Conservation (phyloP, 2,797 vertebrate species). For the Pseudomugil gertrudae region DNA sequence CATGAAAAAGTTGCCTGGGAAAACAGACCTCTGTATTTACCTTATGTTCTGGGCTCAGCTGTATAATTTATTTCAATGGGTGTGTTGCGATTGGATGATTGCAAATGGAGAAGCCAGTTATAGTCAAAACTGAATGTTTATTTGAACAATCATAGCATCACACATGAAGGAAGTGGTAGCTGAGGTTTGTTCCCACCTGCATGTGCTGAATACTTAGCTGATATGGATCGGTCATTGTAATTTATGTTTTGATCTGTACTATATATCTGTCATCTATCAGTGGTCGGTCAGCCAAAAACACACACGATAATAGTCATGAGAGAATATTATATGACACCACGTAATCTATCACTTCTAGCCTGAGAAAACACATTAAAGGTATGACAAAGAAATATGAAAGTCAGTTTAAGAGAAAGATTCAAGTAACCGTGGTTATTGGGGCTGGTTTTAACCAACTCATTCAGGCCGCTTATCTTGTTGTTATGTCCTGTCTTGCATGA, state of each 20-base stretch:
- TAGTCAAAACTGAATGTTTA: background rate
- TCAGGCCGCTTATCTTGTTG: background rate
- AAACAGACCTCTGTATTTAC: background rate
- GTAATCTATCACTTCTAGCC: no score
- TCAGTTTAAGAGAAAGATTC: background rate
- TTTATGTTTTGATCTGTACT: background rate
- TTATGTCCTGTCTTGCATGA: background rate
- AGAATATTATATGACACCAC: no score
- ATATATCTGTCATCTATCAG: background rate
- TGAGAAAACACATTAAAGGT: background rate
- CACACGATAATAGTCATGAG: background rate
- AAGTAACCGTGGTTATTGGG: background rate
- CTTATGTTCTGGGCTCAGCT: background rate
- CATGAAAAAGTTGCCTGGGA: background rate
- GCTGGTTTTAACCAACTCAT: conserved; percentile 13
- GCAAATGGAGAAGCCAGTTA: background rate
- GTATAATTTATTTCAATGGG: background rate
- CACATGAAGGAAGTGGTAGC: background rate
- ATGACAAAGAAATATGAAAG: background rate
- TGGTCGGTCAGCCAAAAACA: no score
- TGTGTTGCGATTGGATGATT: background rate
- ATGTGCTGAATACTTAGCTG: background rate
- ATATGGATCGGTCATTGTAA: background rate
- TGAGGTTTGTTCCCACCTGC: background rate
- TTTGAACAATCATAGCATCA: background rate